phyloP scores from a whole-genome alignment of 2,113 vertebrate genomes.

The Numida meleagris region DNA sequence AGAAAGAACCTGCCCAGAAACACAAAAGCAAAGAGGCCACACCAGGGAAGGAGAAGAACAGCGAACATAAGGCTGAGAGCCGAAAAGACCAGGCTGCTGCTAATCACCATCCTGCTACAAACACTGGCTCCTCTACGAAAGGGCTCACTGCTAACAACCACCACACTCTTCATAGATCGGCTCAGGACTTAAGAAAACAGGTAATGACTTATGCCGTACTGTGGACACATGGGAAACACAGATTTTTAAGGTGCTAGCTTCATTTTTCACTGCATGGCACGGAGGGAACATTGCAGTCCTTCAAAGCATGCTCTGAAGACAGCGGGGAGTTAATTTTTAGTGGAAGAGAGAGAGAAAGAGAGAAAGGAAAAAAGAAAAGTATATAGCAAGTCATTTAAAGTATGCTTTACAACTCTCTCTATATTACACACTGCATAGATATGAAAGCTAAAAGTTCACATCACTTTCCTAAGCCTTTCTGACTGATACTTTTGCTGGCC shows the following conservation, averaged over 20 bases:
- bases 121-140: constrained; percentile 81
- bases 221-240: neutral
- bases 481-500: neutral
- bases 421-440: neutral
- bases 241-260: neutral
- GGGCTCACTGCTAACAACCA: constrained; percentile 83
- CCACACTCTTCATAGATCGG: constrained; percentile 84
- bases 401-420: neutral
- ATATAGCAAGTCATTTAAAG: neutral
- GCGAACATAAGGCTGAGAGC: constrained; percentile 85
- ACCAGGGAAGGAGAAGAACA: constrained; percentile 89
- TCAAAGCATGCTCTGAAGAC: neutral
- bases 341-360: neutral
- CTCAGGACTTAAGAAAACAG: constrained; percentile 96
- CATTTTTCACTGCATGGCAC: neutral
- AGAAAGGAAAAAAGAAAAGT: neutral
- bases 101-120: constrained; percentile 72
- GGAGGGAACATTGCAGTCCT: fast-evolving
- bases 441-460: neutral
- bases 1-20: constrained; percentile 84
- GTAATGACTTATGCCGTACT: constrained; percentile 62
- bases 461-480: neutral
- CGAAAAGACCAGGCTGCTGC: constrained; percentile 82
- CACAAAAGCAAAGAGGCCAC: constrained; percentile 85
- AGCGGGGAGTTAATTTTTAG: neutral